Evolutionary conservation across 1,140 invertebrate genomes (phyloP).

Genomic region (Brachionus plicatilis): DNA sequence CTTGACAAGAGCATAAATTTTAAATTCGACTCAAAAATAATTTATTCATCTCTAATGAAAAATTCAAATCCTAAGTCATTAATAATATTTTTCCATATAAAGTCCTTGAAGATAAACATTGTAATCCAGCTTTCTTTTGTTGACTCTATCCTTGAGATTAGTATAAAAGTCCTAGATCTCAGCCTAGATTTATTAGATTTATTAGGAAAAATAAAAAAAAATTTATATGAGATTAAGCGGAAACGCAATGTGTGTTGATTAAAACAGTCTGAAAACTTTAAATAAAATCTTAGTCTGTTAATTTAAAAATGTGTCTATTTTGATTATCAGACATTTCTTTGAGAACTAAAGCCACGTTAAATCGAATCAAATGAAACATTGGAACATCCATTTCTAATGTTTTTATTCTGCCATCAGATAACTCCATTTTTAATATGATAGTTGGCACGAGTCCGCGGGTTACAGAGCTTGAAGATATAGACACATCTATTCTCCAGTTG

Average conservation of each 20-base stretch:
- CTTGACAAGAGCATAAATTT: not conserved
- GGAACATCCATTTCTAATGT: not conserved
- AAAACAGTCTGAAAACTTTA: not conserved
- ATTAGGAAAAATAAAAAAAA: not conserved
- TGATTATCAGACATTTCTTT: slow-evolving; percentile 22
- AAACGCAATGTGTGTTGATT: not conserved
- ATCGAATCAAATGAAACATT: slow-evolving; percentile 19
- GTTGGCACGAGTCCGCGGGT: not conserved
- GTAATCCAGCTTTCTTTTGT: not conserved
- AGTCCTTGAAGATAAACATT: not conserved
- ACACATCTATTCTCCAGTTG: slow-evolving; percentile 24
- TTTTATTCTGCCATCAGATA: not conserved
- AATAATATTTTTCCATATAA: not conserved
- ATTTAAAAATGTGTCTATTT: not conserved
- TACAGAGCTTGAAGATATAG: slow-evolving; percentile 24
- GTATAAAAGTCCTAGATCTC: not conserved
- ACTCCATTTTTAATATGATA: not conserved
- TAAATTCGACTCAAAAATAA: not conserved
- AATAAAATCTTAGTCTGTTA: not conserved
- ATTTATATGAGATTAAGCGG: not conserved
- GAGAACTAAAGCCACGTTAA: not conserved
- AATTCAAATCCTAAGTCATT: not conserved
- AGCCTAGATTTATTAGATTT: not conserved
- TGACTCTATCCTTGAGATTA: not conserved
- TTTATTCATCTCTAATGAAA: not conserved